Conservation (phyloP, 2,888 invertebrate genomes). For the Cantharis lateralis region DNA sequence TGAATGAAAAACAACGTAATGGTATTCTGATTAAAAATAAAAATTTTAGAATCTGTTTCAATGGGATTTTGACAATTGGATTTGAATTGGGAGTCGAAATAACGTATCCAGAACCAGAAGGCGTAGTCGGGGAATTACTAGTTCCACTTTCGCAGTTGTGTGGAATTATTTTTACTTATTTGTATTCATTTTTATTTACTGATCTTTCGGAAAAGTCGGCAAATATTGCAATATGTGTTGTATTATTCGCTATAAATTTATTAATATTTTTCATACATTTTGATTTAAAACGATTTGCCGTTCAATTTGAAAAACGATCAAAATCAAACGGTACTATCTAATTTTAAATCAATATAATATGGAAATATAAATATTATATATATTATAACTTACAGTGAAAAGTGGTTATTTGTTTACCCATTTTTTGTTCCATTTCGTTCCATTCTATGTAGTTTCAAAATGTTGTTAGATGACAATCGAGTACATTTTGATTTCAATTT, state of each 20-base stretch:
- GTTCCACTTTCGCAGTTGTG: not conserved
- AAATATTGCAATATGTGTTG: not conserved
- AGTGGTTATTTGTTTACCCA: too few species aligned
- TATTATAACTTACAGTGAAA: too few species aligned
- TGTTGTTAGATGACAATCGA: too few species aligned
- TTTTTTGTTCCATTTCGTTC: too few species aligned
- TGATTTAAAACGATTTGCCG: not conserved
- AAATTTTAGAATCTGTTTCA: not conserved
- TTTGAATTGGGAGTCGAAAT: not conserved
- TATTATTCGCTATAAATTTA: not conserved
- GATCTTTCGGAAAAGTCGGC: not conserved
- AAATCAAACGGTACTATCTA: not conserved
- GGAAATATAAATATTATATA: too few species aligned
- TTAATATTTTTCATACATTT: not conserved
- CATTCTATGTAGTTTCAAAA: too few species aligned
- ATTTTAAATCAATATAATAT: not conserved
- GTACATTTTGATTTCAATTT: too few species aligned
- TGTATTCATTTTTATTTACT: not conserved
- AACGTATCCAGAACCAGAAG: conserved; percentile 1
- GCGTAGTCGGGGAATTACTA: not conserved
- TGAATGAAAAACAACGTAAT: conserved; percentile 10
- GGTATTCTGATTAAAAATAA: not conserved
- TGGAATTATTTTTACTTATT: not conserved
- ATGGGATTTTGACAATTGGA: not conserved
- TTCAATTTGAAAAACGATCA: not conserved